These are phyloP conservation scores for Aleiodes alternator DNA, from an alignment of 2,888 invertebrate genomes.

Conservation along the genomic window DNA sequence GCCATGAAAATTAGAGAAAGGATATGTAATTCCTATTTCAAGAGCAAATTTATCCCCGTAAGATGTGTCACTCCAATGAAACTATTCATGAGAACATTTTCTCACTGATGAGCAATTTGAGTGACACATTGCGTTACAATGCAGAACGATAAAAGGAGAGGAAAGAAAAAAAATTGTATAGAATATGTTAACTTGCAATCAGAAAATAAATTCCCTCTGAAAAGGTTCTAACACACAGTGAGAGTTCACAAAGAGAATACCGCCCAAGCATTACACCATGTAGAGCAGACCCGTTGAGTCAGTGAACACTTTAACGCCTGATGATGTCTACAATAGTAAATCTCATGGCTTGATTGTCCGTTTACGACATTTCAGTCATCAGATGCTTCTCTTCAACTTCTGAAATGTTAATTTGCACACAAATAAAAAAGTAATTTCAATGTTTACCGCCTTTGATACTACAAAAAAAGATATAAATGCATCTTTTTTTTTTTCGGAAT, in stretches of 20 bases:
- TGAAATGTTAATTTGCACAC: background rate
- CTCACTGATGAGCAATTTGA: constrained; percentile 27
- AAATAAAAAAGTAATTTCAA: background rate
- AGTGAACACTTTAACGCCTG: constrained; percentile 26
- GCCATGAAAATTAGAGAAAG: constrained; percentile 1
- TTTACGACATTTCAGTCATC: constrained; percentile 28
- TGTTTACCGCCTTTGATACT: background rate
- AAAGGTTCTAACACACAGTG: constrained; percentile 11
- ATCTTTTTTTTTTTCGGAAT: constrained; percentile 7
- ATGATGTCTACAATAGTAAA: constrained; percentile 35
- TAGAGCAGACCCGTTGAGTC: constrained; percentile 14
- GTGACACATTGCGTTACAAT: constrained; percentile 16
- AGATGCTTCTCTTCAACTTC: constrained; percentile 13
- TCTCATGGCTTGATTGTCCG: constrained; percentile 24
- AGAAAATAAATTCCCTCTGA: background rate
- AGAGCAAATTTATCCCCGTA: constrained; percentile 4
- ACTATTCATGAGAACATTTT: background rate
- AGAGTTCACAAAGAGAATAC: constrained; percentile 25
- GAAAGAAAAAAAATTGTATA: background rate
- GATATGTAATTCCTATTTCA: background rate
- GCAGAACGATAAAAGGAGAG: background rate
- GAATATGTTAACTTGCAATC: constrained; percentile 9
- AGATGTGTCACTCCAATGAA: constrained; percentile 11
- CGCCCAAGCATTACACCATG: constrained; percentile 29
- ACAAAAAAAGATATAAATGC: background rate